Evolutionary conservation across 2,888 invertebrate species (phyloP).

Genomic region (Caenorhabditis sp.): DNA sequence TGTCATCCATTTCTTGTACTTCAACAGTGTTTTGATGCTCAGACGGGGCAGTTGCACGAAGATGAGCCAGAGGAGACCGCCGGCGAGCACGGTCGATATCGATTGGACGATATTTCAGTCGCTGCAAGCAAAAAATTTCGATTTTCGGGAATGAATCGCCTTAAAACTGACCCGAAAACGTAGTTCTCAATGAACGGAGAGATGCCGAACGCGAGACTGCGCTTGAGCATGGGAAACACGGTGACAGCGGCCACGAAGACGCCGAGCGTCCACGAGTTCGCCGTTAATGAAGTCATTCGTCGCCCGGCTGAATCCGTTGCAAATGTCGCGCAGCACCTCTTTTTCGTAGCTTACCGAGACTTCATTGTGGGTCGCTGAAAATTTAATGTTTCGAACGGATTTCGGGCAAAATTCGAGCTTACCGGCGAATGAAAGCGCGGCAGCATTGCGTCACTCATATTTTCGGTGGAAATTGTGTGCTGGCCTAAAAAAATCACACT

Average conservation of each 20-base stretch:
- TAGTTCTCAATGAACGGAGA: conserved; percentile 85
- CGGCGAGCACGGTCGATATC: conserved; percentile 79
- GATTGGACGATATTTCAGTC: conserved; percentile 79
- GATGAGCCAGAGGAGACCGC: conserved; percentile 89
- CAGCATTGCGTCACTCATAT: conserved; percentile 77
- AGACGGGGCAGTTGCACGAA: conserved; percentile 85
- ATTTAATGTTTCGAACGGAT: background rate
- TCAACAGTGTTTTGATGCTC: conserved; percentile 88
- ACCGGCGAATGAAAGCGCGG: conserved; percentile 72
- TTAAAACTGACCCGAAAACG: conserved; percentile 84
- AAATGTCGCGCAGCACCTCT: conserved; percentile 94
- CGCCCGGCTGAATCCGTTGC: conserved; percentile 93
- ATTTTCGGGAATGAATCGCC: background rate
- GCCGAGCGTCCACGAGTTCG: conserved; percentile 91
- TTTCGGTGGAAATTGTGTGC: too few species aligned
- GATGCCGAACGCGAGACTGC: conserved; percentile 84
- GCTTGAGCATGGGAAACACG: conserved; percentile 81
- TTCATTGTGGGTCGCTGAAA: conserved; percentile 91
- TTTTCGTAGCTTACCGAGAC: conserved; percentile 97
- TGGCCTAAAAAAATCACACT: too few species aligned
- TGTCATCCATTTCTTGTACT: conserved; percentile 99
- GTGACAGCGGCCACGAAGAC: conserved; percentile 87
- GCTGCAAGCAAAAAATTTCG: conserved; percentile 61
- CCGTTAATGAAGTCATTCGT: conserved; percentile 95
- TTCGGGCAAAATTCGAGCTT: background rate